Conservation (phyloP, 2,113 vertebrate species). For the Aix galericulata region DNA sequence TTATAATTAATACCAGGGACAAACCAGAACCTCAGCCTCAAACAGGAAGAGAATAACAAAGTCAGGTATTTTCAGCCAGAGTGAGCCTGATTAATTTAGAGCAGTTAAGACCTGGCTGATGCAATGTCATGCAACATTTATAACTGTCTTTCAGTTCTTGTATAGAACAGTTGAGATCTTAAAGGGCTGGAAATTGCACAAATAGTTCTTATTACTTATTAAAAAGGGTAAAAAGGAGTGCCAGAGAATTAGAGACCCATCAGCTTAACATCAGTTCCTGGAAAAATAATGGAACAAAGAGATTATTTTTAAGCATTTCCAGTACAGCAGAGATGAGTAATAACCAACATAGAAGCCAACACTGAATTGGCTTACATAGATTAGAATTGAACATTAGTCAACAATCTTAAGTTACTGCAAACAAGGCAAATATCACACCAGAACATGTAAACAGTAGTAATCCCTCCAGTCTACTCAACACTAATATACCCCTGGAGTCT, state of each 20-base stretch:
- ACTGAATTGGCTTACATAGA: neutral
- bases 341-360: neutral
- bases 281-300: constrained; percentile 25
- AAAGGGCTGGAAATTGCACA: neutral
- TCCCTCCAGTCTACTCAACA: neutral
- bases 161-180: neutral
- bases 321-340: constrained; percentile 15
- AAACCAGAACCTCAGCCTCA: neutral
- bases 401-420: neutral
- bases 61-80: constrained; percentile 13
- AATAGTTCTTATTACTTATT: neutral
- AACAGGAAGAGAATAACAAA: neutral
- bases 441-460: neutral
- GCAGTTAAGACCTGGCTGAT: neutral
- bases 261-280: neutral
- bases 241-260: neutral
- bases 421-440: neutral
- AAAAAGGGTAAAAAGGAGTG: neutral
- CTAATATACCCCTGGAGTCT: neutral
- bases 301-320: constrained; percentile 18
- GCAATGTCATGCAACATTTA: neutral
- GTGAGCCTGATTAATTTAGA: neutral
- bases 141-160: neutral
- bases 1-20: constrained; percentile 35
- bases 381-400: neutral